Evolutionary conservation across 2,797 vertebrate genomes (phyloP).

Genomic region (Argya squamiceps): DNA sequence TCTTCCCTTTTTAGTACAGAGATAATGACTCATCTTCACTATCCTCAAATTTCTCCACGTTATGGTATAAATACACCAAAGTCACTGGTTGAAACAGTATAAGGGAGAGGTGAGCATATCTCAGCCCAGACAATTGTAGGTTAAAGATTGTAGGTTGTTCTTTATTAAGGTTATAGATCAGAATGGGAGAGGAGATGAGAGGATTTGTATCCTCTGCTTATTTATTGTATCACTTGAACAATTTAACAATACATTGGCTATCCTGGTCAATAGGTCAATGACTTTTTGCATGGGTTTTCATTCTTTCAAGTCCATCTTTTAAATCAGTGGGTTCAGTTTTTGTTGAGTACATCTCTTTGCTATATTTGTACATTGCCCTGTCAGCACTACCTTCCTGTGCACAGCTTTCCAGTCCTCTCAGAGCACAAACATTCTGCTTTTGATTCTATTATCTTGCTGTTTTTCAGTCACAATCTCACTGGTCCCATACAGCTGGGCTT

Average conservation of each 20-base stretch:
- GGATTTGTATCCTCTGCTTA: neutral
- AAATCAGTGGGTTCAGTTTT: neutral
- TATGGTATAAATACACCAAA: neutral
- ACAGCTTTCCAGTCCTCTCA: neutral
- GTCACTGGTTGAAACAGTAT: neutral
- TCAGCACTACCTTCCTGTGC: neutral
- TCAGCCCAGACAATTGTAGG: neutral
- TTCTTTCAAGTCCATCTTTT: neutral
- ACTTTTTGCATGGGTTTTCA: neutral
- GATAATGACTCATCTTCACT: neutral
- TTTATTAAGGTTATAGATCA: neutral
- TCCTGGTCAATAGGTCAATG: neutral
- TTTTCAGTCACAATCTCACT: neutral
- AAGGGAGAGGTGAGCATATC: neutral
- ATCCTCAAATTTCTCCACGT: neutral
- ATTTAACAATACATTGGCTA: neutral
- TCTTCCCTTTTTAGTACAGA: neutral
- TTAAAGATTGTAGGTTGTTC: too few species aligned
- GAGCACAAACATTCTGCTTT: neutral
- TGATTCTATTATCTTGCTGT: neutral
- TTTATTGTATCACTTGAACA: neutral
- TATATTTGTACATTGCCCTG: neutral
- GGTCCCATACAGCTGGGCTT: neutral
- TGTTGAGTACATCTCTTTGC: neutral
- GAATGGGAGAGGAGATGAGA: neutral